Conservation (phyloP, 2,797 vertebrate species). For the Phoeniculus purpureus region DNA sequence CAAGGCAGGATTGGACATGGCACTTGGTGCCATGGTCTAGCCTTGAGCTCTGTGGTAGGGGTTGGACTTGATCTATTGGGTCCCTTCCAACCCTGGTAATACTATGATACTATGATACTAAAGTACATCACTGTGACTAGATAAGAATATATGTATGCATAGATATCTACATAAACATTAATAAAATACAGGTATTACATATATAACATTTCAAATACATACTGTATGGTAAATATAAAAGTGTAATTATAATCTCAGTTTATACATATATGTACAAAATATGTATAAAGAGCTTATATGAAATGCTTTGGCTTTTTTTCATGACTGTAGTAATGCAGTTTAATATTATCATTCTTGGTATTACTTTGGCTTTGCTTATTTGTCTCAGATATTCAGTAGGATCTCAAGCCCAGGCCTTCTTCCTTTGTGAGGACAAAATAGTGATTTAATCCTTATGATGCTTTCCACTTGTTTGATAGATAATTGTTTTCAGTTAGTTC, state of each 20-base stretch:
- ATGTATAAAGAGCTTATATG: not conserved
- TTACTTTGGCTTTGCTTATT: not conserved
- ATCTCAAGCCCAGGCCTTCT: not conserved
- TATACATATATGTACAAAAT: not conserved
- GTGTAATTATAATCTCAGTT: not conserved
- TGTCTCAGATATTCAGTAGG: not conserved
- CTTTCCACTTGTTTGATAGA: not conserved
- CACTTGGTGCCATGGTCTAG: too few species aligned
- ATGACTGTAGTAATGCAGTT: not conserved
- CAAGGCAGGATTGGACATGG: too few species aligned
- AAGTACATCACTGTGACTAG: not conserved
- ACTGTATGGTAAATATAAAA: not conserved
- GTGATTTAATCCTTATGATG: not conserved
- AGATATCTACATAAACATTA: not conserved
- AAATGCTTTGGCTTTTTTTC: not conserved
- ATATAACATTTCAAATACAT: not conserved
- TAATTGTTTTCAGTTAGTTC: not conserved
- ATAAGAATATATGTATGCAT: not conserved
- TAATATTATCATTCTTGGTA: not conserved
- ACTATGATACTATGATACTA: too few species aligned
- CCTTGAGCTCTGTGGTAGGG: too few species aligned
- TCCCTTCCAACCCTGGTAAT: too few species aligned
- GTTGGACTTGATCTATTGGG: too few species aligned
- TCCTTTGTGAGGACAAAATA: not conserved
- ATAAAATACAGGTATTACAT: not conserved